Conservation (phyloP, 2,797 vertebrate species). For the Danio jaintianensis region DNA sequence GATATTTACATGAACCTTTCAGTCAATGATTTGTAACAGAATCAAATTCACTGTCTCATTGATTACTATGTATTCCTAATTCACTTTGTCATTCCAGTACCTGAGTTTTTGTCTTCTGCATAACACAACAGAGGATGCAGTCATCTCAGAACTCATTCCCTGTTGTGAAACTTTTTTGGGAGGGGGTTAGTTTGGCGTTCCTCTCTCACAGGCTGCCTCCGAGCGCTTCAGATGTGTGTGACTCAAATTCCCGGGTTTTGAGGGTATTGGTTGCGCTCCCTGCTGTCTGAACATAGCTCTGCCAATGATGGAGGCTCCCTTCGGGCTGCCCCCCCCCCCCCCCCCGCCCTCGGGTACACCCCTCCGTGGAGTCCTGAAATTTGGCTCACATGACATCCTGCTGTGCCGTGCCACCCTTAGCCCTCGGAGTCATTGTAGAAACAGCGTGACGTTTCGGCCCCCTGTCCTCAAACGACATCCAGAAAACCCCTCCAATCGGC, state of each 20-base stretch:
- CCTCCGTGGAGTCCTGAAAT: slow-evolving; percentile 54
- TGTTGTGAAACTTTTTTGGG: not conserved
- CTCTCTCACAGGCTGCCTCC: slow-evolving; percentile 7
- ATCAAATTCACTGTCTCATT: not conserved
- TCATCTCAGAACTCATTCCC: not conserved
- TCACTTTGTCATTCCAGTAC: not conserved
- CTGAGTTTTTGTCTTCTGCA: not conserved
- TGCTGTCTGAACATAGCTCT: slow-evolving; percentile 23
- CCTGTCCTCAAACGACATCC: slow-evolving; percentile 45
- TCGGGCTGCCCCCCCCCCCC: not conserved
- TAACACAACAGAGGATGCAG: not conserved
- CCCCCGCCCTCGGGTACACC: slow-evolving; percentile 4
- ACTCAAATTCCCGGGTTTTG: slow-evolving; percentile 22
- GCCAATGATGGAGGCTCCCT: slow-evolving; percentile 28
- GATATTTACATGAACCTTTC: too few relatives aligned
- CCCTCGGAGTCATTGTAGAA: slow-evolving; percentile 44
- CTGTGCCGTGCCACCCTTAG: slow-evolving; percentile 38
- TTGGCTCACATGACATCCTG: slow-evolving; percentile 44
- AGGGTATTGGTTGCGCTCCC: slow-evolving; percentile 32
- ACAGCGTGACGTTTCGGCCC: slow-evolving; percentile 41
- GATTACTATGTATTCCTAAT: not conserved
- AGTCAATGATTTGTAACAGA: too few relatives aligned
- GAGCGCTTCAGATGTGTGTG: slow-evolving; percentile 19
- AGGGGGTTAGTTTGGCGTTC: not conserved
- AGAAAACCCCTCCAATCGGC: slow-evolving; percentile 7